Percentiles rank a stretch among this genome's conserved stretches.
These are phyloP conservation scores for Cinclus cinclus DNA, from an alignment of 2,113 vertebrate genomes.

Conservation along the genomic window DNA sequence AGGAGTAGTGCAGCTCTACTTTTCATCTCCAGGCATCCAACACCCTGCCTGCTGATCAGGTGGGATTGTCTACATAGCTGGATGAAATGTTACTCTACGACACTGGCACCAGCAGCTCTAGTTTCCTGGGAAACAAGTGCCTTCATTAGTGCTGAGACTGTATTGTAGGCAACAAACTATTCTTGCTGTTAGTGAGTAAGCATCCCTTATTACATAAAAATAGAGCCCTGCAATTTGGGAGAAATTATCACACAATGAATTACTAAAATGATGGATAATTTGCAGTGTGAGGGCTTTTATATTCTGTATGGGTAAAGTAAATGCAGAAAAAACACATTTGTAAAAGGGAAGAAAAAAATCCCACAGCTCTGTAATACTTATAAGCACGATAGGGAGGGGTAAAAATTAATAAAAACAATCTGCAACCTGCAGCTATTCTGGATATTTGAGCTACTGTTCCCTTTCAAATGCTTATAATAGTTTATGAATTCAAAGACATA, in stretches of 20 bases:
- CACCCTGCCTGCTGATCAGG: neutral
- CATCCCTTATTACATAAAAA: slow-evolving; percentile 70
- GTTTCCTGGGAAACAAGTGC: slow-evolving; percentile 74
- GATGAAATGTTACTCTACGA: neutral
- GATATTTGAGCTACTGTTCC: neutral
- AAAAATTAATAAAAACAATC: neutral
- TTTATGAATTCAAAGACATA: neutral
- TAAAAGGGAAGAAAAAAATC: neutral
- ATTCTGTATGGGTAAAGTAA: neutral
- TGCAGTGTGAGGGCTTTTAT: neutral
- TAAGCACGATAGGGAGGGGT: neutral
- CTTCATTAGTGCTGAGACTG: slow-evolving; percentile 47
- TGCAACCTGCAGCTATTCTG: neutral
- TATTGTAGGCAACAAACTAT: slow-evolving; percentile 68
- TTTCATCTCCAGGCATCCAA: neutral
- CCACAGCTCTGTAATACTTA: neutral
- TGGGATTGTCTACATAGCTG: neutral
- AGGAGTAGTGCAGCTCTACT: neutral
- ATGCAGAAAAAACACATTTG: neutral
- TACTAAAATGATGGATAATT: slow-evolving; percentile 17
- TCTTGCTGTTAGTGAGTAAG: slow-evolving; percentile 67
- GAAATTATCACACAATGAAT: slow-evolving; percentile 29
- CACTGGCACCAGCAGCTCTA: slow-evolving; percentile 22
- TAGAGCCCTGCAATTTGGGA: slow-evolving; percentile 52
- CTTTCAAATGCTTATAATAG: neutral